Conservation (phyloP, 2,888 invertebrate species). For the Nephrotoma guestfalica region DNA sequence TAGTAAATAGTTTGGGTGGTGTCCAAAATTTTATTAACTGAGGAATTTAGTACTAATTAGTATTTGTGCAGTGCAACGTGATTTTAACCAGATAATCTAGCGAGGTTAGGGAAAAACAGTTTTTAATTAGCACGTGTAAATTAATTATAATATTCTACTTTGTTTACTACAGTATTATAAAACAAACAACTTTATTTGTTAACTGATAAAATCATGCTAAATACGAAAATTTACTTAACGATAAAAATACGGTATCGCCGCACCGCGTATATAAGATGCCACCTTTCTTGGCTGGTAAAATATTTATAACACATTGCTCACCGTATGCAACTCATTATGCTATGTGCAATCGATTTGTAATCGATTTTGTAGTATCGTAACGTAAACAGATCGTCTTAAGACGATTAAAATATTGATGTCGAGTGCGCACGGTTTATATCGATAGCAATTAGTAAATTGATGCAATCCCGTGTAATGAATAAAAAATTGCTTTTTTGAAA, state of each 20-base stretch:
- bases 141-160: not conserved
- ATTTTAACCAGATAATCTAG: not conserved
- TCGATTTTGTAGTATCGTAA: not conserved
- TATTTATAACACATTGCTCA: not conserved
- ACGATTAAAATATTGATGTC: not conserved
- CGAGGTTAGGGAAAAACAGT: not conserved
- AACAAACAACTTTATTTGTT: not conserved
- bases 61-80: not conserved
- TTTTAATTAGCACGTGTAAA: not conserved
- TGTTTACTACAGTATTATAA: not conserved
- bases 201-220: not conserved
- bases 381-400: not conserved
- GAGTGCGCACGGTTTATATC: not conserved
- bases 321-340: not conserved
- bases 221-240: not conserved
- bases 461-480: not conserved
- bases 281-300: not conserved
- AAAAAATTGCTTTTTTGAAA: not conserved
- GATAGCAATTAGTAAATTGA: not conserved
- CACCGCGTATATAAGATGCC: not conserved
- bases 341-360: not conserved
- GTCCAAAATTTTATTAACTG: not conserved
- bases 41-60: too few relatives aligned
- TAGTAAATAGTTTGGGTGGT: not conserved
- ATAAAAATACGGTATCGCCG: not conserved